A percentile compares a stretch with the other conserved stretches of the same genome.
phyloP scores from a whole-genome alignment of 2,113 vertebrate species.

The Pelodiscus sinensis region DNA sequence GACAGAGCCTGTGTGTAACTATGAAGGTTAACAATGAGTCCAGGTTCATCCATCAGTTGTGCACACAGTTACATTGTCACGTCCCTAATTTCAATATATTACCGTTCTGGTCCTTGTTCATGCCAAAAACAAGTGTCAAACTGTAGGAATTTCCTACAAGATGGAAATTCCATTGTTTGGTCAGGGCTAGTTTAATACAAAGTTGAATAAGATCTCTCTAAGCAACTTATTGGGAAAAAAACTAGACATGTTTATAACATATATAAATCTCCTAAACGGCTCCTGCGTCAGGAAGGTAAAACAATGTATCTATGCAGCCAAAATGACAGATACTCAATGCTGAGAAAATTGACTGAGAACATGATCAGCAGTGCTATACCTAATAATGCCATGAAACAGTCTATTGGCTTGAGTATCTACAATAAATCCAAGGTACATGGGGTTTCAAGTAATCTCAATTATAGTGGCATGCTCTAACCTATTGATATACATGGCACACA shows the following conservation, averaged over 20 bases:
- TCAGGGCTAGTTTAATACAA: not conserved
- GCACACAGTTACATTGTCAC: too few relatives aligned
- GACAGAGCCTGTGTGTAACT: too few relatives aligned
- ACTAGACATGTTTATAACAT: not conserved
- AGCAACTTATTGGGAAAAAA: not conserved
- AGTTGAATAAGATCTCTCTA: not conserved
- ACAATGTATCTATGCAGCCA: not conserved
- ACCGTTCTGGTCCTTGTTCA: not conserved
- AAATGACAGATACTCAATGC: not conserved
- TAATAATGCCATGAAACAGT: not conserved
- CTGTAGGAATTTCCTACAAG: not conserved
- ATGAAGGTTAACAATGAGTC: too few relatives aligned
- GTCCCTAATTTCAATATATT: not conserved
- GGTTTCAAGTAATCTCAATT: not conserved
- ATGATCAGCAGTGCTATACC: not conserved
- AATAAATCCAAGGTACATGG: fast-evolving
- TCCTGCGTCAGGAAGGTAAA: not conserved
- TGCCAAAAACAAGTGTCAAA: not conserved
- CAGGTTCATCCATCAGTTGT: too few relatives aligned
- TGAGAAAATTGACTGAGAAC: not conserved
- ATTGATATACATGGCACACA: not conserved
- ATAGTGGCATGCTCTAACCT: not conserved
- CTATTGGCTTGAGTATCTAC: not conserved
- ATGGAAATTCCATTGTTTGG: not conserved
- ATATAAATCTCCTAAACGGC: not conserved